These are phyloP conservation scores for Conus canariensis DNA, from an alignment of 2,888 invertebrate genomes.

Conservation along the genomic window DNA sequence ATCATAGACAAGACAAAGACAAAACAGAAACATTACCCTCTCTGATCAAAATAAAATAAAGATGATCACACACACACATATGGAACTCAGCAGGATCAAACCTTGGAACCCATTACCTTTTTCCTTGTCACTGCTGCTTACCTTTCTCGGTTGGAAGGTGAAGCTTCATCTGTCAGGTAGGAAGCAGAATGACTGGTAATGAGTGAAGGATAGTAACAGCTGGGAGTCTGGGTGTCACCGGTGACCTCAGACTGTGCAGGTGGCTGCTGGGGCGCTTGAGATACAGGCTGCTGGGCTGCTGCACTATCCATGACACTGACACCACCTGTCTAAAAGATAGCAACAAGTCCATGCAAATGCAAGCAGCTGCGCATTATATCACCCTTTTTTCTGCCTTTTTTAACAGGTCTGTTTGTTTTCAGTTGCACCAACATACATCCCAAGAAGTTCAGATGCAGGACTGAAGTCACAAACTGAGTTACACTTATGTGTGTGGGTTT, in stretches of 20 bases:
- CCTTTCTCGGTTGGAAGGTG: slow-evolving; percentile 57
- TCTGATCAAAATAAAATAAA: no score
- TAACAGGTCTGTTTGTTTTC: neutral
- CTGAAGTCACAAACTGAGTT: no score
- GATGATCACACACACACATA: no score
- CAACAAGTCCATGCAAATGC: neutral
- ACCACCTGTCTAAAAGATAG: slow-evolving; percentile 50
- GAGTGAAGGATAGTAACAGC: slow-evolving; percentile 31
- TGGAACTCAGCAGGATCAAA: neutral
- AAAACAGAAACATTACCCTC: no score
- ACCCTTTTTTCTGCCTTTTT: neutral
- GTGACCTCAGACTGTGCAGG: neutral
- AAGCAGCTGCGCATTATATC: neutral
- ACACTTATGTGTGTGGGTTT: no score
- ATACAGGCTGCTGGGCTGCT: slow-evolving; percentile 64
- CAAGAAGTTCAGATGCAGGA: no score
- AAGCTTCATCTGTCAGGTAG: slow-evolving; percentile 57
- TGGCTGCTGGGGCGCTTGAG: slow-evolving; percentile 6
- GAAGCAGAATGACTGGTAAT: slow-evolving; percentile 45
- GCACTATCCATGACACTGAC: slow-evolving; percentile 61
- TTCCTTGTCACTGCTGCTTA: neutral
- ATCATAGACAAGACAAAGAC: no score
- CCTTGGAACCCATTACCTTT: neutral
- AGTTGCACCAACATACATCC: neutral
- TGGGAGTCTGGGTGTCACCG: slow-evolving; percentile 39